Evolutionary conservation across 1,140 invertebrate genomes (phyloP).

Genomic region (Caenorhabditis inopinata): DNA sequence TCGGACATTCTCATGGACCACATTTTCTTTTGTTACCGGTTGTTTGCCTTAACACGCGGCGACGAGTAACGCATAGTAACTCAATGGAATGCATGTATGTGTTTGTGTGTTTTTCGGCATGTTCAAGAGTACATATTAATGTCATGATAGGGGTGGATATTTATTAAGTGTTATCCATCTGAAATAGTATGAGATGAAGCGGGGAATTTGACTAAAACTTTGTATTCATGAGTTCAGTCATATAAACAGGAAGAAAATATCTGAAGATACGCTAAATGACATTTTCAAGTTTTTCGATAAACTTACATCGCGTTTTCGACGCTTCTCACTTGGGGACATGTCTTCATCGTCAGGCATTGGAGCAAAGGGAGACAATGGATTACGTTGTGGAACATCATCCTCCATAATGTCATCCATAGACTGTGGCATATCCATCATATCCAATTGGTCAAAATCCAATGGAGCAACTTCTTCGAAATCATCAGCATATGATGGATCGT

Average conservation of each 20-base stretch:
- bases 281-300: background rate
- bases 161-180: no score
- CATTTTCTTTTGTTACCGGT: slow-evolving; percentile 30
- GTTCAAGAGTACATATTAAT: slow-evolving; percentile 18
- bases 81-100: slow-evolving; percentile 8
- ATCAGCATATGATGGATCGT: background rate
- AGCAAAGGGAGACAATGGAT: background rate
- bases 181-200: no score
- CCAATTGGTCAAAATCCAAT: background rate
- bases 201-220: no score
- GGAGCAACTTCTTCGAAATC: background rate
- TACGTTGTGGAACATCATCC: background rate
- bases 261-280: no score
- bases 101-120: background rate
- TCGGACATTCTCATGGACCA: slow-evolving; percentile 30
- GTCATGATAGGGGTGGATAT: background rate
- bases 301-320: background rate
- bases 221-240: no score
- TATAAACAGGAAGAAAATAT: no score
- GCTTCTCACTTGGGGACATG: background rate
- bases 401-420: background rate
- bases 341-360: background rate
- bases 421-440: background rate
- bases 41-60: slow-evolving; percentile 14
- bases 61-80: background rate